Conservation (phyloP, 2,113 vertebrate genomes). For the Toxotes chatareus region DNA sequence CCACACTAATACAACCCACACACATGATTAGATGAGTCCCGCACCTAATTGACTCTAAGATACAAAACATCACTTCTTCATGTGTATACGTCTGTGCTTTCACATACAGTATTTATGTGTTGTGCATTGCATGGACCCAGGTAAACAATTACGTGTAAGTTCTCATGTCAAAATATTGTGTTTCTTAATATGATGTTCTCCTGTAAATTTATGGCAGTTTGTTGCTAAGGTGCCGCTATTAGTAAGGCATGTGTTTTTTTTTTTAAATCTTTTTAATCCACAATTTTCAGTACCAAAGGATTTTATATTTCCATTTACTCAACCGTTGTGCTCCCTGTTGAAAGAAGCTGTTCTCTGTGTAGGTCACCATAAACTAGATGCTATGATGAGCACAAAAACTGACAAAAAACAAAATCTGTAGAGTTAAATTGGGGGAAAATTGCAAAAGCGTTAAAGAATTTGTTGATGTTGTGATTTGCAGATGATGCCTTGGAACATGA, state of each 20-base stretch:
- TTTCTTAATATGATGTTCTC: slow-evolving; percentile 12
- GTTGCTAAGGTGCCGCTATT: neutral
- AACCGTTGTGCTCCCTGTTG: neutral
- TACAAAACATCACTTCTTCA: slow-evolving; percentile 13
- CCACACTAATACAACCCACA: slow-evolving; percentile 70
- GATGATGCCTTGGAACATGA: neutral
- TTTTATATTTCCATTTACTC: neutral
- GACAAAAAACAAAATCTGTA: neutral
- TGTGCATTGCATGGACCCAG: neutral
- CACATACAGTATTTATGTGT: slow-evolving; percentile 11
- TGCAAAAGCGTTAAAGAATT: too few species aligned
- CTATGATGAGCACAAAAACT: neutral
- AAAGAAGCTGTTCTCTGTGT: neutral
- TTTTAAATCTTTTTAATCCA: neutral
- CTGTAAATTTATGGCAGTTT: slow-evolving; percentile 18
- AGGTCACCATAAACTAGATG: neutral
- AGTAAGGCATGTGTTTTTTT: neutral
- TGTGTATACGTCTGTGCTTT: slow-evolving; percentile 14
- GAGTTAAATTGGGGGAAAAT: too few species aligned
- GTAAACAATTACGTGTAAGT: neutral
- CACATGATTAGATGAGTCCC: slow-evolving; percentile 57
- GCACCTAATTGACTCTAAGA: slow-evolving; percentile 38
- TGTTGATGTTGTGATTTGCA: too few species aligned
- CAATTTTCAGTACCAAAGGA: neutral
- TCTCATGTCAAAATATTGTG: slow-evolving; percentile 19